Conservation (phyloP, 2,797 vertebrate genomes). For the Myotis planiceps region DNA sequence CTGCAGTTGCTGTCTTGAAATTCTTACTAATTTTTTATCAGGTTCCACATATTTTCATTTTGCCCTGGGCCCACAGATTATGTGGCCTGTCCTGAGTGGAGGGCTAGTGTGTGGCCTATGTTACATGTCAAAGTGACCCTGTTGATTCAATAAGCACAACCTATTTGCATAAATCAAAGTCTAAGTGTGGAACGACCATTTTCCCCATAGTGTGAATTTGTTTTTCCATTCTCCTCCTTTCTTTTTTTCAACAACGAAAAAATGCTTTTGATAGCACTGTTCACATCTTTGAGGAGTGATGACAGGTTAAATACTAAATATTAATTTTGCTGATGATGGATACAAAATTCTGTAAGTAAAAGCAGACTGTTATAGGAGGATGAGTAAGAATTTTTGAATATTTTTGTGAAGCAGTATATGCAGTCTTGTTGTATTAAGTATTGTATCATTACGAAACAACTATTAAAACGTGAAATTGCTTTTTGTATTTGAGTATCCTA, state of each 20-base stretch:
- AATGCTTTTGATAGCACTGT: neutral
- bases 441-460: neutral
- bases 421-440: neutral
- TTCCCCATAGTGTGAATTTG: conserved; percentile 52
- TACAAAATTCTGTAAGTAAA: conserved; percentile 57
- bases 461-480: neutral
- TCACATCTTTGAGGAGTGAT: neutral
- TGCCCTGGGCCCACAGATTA: neutral
- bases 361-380: neutral
- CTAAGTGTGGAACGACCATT: conserved; percentile 51
- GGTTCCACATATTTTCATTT: neutral
- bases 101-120: conserved; percentile 59
- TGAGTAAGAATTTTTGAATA: conserved; percentile 54
- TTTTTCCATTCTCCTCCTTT: conserved; percentile 7
- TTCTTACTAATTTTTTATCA: neutral
- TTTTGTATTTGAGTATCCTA: neutral
- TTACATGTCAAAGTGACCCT: conserved; percentile 76
- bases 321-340: conserved; percentile 62
- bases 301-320: conserved; percentile 66
- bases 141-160: conserved; percentile 68
- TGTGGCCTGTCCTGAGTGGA: neutral
- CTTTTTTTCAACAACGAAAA: neutral
- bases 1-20: neutral
- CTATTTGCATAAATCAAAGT: conserved; percentile 51
- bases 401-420: neutral